These are phyloP conservation scores for Acropora tenuis DNA, from an alignment of 64 coral and sea anemone genomes.

Conservation along the genomic window DNA sequence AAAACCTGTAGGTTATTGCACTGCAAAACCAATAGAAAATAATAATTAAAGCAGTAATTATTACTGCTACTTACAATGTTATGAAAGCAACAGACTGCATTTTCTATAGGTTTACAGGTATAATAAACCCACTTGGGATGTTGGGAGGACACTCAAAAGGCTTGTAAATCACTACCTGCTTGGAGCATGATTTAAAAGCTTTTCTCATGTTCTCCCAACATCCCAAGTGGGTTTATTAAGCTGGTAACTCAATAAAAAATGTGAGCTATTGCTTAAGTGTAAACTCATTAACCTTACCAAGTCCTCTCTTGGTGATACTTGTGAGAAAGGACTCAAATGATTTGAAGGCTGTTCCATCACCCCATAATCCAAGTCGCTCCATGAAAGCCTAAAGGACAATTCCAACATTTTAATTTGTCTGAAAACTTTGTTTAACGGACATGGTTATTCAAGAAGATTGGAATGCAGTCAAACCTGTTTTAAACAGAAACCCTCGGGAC, in stretches of 20 bases:
- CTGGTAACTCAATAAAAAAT: too few relatives aligned
- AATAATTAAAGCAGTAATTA: too few relatives aligned
- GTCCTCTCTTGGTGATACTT: constrained; percentile 88
- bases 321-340: constrained; percentile 92
- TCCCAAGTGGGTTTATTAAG: not conserved
- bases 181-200: too few relatives aligned
- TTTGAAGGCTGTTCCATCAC: constrained; percentile 94
- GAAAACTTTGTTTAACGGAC: not conserved
- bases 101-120: too few relatives aligned
- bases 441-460: not conserved
- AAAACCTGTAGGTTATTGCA: too few relatives aligned
- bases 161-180: too few relatives aligned
- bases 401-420: not conserved
- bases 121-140: too few relatives aligned
- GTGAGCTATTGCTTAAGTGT: not conserved
- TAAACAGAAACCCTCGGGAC: not conserved
- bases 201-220: too few relatives aligned
- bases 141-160: too few relatives aligned
- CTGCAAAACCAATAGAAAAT: too few relatives aligned
- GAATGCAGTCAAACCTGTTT: not conserved
- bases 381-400: constrained; percentile 89
- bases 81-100: too few relatives aligned
- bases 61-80: too few relatives aligned
- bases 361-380: constrained; percentile 96
- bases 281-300: constrained; percentile 61